Evolutionary conservation across 2,797 vertebrate genomes (phyloP).

Genomic region (Nasua narica): DNA sequence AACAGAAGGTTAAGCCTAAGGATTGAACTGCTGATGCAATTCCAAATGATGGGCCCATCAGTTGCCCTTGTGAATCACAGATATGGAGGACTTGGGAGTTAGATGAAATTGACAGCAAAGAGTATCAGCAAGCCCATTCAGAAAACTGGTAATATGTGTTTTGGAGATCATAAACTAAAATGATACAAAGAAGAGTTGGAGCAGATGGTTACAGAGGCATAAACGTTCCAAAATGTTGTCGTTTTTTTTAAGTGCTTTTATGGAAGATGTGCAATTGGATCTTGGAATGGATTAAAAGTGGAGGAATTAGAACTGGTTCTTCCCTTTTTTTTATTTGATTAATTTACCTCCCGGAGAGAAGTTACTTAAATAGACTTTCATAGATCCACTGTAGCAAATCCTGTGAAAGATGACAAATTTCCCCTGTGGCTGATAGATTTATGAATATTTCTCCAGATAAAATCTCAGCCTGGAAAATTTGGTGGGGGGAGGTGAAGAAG

Average conservation of each 20-base stretch:
- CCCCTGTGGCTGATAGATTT: conserved; percentile 51
- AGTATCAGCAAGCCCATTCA: conserved; percentile 55
- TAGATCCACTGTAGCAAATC: conserved; percentile 46
- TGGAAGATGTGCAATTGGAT: conserved; percentile 54
- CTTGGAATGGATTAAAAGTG: conserved; percentile 45
- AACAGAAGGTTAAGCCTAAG: conserved; percentile 58
- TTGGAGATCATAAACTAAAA: conserved; percentile 62
- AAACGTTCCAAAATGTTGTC: conserved; percentile 48
- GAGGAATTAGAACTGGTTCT: conserved; percentile 41
- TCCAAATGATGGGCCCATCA: conserved; percentile 5
- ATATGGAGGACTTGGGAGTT: conserved; percentile 2
- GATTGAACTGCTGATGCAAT: conserved; percentile 19
- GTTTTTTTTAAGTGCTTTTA: conserved; percentile 42
- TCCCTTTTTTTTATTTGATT: conserved; percentile 55
- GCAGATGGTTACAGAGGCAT: conserved; percentile 67
- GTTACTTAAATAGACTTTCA: conserved; percentile 63
- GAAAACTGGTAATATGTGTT: conserved; percentile 33
- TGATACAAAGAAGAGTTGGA: conserved; percentile 42
- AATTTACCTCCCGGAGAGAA: conserved; percentile 68
- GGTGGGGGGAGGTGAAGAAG: neutral
- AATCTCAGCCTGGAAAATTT: neutral
- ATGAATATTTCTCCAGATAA: conserved; percentile 40
- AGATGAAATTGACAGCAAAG: conserved; percentile 27
- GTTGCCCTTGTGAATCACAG: conserved; percentile 47
- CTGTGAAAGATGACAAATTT: conserved; percentile 39